These are phyloP conservation scores for Isaurus tuberculatus DNA, from an alignment of 92 coral and sea anemone species.

Conservation along the genomic window DNA sequence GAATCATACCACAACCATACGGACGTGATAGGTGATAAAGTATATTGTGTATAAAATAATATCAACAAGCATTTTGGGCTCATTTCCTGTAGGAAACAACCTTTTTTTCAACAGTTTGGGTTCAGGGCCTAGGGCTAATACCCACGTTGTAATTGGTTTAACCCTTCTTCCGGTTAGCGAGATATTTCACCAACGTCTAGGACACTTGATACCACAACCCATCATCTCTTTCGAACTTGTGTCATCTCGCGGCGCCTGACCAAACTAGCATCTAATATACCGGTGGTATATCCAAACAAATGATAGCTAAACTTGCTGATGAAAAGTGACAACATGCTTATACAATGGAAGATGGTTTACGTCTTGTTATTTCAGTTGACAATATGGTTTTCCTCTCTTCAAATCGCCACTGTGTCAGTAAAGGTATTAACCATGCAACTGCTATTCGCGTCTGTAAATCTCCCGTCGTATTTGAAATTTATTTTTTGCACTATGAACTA, in stretches of 20 bases:
- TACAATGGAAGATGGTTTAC: neutral
- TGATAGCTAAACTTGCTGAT: neutral
- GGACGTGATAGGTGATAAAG: conserved; percentile 14
- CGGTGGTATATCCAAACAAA: neutral
- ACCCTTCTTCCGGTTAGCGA: neutral
- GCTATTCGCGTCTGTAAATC: neutral
- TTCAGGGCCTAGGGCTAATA: neutral
- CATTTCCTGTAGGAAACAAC: neutral
- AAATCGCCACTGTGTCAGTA: neutral
- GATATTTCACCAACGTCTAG: neutral
- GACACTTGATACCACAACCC: neutral
- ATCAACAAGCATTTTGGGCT: neutral
- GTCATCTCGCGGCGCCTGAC: neutral
- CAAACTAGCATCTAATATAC: neutral
- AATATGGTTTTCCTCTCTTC: neutral
- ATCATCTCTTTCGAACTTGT: neutral
- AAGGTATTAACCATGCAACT: neutral
- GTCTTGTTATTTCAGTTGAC: neutral
- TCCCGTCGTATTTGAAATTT: neutral
- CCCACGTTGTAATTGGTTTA: neutral
- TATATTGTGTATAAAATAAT: neutral
- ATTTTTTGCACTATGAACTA: neutral
- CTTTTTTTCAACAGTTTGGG: neutral
- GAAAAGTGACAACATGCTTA: conserved; percentile 4
- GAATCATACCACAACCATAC: neutral